Conservation (phyloP, 2,888 invertebrate genomes). For the Zele albiditarsus region DNA sequence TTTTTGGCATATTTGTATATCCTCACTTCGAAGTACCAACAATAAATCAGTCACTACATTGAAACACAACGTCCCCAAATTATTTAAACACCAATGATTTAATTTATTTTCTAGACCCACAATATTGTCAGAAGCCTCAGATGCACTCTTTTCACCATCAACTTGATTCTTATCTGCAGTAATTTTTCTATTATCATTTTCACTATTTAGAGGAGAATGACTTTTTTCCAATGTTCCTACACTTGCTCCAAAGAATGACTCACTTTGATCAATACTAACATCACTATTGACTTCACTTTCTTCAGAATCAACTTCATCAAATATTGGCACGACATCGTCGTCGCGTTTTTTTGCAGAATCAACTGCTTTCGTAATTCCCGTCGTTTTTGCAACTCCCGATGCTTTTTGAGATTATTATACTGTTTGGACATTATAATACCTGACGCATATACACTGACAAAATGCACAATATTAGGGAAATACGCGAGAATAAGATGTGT, state of each 20-base stretch:
- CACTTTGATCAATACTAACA: constrained; percentile 4
- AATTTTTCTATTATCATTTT: constrained; percentile 22
- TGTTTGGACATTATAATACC: constrained; percentile 22
- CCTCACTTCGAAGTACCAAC: constrained; percentile 31
- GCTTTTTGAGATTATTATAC: constrained; percentile 27
- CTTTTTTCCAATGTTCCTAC: constrained; percentile 25
- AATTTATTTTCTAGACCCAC: constrained; percentile 11
- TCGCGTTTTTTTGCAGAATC: constrained; percentile 11
- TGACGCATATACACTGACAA: constrained; percentile 16
- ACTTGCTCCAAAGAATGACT: constrained; percentile 22
- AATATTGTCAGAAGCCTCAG: constrained; percentile 19
- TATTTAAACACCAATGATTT: constrained; percentile 3
- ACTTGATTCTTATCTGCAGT: constrained; percentile 6
- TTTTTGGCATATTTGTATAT: constrained; percentile 22
- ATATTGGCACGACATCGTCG: constrained; percentile 12
- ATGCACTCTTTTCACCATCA: constrained; percentile 10
- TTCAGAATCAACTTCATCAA: constrained; percentile 22
- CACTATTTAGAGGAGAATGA: constrained; percentile 20
- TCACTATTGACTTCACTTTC: constrained; percentile 5
- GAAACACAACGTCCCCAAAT: constrained; percentile 24
- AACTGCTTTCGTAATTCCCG: no score
- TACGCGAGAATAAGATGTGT: not conserved
- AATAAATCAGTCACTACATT: constrained; percentile 38
- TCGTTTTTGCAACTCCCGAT: constrained; percentile 32
- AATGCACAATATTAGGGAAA: constrained; percentile 1